Evolutionary conservation across 2,113 vertebrate species (phyloP).

Genomic region (Narcine bancroftii): DNA sequence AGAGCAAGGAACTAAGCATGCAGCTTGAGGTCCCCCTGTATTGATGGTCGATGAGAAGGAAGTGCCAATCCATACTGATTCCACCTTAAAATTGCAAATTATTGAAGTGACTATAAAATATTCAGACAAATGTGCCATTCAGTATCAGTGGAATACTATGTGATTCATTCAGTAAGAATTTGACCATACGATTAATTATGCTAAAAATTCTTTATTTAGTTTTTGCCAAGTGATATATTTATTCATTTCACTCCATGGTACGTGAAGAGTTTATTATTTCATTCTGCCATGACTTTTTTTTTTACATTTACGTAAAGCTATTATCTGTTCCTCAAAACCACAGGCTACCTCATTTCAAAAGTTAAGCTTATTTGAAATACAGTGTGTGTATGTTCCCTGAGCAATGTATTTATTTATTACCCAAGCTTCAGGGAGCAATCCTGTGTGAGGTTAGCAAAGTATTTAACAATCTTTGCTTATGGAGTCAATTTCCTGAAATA

Average conservation of each 20-base stretch:
- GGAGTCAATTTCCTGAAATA: constrained; percentile 19
- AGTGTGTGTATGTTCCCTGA: background rate
- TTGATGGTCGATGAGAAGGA: too few species aligned
- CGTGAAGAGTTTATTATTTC: constrained; percentile 1
- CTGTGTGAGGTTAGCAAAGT: constrained; percentile 15
- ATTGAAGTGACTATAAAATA: background rate
- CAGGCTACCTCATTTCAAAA: background rate
- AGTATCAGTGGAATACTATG: background rate
- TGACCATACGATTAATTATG: constrained; percentile 29
- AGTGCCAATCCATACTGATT: too few species aligned
- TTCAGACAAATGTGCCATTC: constrained; percentile 9
- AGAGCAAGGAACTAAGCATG: too few species aligned
- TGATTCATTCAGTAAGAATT: constrained; percentile 20
- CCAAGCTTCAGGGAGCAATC: background rate
- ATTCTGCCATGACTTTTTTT: background rate
- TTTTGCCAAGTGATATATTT: constrained; percentile 5
- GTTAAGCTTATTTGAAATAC: constrained; percentile 12
- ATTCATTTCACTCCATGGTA: background rate
- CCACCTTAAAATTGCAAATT: background rate
- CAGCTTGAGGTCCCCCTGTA: too few species aligned
- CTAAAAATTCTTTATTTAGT: constrained; percentile 1
- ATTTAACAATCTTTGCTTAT: constrained; percentile 24
- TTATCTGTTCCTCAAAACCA: constrained; percentile 16
- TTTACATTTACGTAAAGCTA: background rate
- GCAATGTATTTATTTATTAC: constrained; percentile 25